Percentiles rank a stretch among this genome's conserved stretches.
Conservation (phyloP, 2,113 vertebrate genomes). For the Calcarius ornatus region DNA sequence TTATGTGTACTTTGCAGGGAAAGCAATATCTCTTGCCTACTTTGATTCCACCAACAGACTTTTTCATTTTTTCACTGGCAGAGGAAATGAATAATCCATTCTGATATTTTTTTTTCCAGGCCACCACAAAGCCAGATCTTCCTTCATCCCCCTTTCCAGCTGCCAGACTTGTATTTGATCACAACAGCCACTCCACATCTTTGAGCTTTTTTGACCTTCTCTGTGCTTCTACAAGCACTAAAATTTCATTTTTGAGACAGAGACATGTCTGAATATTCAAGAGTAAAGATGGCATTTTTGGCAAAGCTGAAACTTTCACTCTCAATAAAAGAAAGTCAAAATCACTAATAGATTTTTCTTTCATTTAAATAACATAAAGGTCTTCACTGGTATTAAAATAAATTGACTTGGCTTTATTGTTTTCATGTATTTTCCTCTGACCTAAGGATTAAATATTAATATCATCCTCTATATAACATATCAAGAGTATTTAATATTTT, state of each 20-base stretch:
- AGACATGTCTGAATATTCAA: neutral
- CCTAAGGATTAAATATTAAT: conserved; percentile 50
- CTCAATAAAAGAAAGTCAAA: neutral
- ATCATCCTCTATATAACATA: neutral
- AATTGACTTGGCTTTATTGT: conserved; percentile 14
- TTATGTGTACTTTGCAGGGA: neutral
- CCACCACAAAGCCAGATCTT: neutral
- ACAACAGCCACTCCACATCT: neutral
- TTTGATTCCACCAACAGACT: neutral
- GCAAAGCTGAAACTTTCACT: neutral
- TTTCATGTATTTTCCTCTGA: conserved; percentile 12
- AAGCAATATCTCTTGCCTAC: neutral
- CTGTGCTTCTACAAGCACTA: neutral
- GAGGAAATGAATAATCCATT: neutral
- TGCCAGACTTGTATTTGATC: neutral
- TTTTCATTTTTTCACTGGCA: neutral
- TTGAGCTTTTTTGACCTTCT: neutral
- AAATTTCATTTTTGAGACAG: neutral
- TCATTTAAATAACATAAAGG: neutral
- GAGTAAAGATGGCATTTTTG: neutral
- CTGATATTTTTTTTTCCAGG: neutral
- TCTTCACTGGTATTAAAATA: neutral
- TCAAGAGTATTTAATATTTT: conserved; percentile 39
- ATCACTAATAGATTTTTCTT: neutral
- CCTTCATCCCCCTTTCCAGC: neutral